Evolutionary conservation across 1,140 invertebrate genomes (phyloP).

Genomic region (Saccostrea glomerata): DNA sequence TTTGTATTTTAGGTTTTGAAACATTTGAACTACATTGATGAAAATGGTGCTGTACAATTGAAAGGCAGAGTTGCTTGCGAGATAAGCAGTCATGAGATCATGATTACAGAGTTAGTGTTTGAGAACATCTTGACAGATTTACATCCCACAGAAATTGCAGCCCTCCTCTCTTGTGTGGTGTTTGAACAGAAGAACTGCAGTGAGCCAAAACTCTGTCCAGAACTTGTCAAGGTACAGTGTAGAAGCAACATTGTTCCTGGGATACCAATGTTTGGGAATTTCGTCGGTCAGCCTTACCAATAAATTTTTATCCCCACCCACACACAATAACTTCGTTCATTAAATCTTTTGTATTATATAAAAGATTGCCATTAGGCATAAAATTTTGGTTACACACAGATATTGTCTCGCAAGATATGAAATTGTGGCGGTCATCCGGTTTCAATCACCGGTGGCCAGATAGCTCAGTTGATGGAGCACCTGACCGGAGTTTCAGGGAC

Average conservation of each 20-base stretch:
- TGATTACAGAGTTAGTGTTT: conserved; percentile 97
- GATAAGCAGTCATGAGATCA: conserved; percentile 94
- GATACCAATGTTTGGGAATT: no score
- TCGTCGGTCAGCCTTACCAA: no score
- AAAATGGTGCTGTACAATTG: conserved; percentile 86
- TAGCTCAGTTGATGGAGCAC: no score
- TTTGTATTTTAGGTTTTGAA: conserved; percentile 84
- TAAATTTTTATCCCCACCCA: no score
- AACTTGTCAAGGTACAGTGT: conserved; percentile 68
- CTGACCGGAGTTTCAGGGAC: no score
- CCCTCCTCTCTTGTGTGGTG: conserved; percentile 93
- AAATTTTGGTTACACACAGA: no score
- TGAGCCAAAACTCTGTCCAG: conserved; percentile 73
- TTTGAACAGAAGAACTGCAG: conserved; percentile 89
- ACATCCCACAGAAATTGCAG: conserved; percentile 93
- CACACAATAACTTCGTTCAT: no score
- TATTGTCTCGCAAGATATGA: no score
- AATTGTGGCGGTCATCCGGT: no score
- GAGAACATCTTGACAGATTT: conserved; percentile 93
- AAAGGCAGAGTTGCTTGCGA: conserved; percentile 97
- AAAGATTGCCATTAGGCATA: no score
- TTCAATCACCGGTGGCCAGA: no score
- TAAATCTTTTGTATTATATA: no score
- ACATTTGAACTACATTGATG: conserved; percentile 85
- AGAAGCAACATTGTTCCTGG: conserved; percentile 35